Conservation (phyloP, 2,888 invertebrate genomes). For the Agrilus cyanescens region DNA sequence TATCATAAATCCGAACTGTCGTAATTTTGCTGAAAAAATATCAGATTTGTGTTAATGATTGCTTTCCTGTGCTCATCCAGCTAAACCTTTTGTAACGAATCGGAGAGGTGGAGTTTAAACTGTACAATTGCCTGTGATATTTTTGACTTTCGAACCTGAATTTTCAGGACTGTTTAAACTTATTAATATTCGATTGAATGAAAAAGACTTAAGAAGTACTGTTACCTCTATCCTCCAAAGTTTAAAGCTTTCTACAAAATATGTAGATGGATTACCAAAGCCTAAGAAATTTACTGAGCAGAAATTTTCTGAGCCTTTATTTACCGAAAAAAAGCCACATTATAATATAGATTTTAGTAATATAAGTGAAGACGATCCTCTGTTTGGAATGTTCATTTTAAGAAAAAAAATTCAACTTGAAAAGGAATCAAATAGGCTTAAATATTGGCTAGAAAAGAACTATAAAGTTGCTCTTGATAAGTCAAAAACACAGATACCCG, state of each 20-base stretch:
- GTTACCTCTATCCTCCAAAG: constrained; percentile 66
- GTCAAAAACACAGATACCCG: constrained; percentile 50
- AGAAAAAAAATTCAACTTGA: constrained; percentile 36
- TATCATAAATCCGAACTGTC: too few species aligned
- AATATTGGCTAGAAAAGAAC: constrained; percentile 65
- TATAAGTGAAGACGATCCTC: constrained; percentile 39
- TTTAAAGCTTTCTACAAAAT: constrained; percentile 78
- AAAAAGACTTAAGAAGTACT: constrained; percentile 56
- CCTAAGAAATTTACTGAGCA: constrained; percentile 18
- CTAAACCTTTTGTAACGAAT: too few species aligned
- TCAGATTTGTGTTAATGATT: too few species aligned
- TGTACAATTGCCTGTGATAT: too few species aligned
- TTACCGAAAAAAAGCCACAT: constrained; percentile 8
- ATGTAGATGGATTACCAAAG: constrained; percentile 61
- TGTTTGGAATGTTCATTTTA: constrained; percentile 40
- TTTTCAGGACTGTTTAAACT: constrained; percentile 55
- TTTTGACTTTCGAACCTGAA: constrained; percentile 1
- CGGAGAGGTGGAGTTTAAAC: too few species aligned
- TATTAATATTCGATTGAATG: constrained; percentile 61
- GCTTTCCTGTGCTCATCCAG: too few species aligned
- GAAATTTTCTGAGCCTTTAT: neutral
- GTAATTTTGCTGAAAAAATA: too few species aligned
- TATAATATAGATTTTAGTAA: constrained; percentile 29
- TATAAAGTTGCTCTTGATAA: constrained; percentile 53
- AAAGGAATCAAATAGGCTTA: constrained; percentile 28